Conservation (phyloP, 2,797 vertebrate genomes). For the Alouatta caraya region DNA sequence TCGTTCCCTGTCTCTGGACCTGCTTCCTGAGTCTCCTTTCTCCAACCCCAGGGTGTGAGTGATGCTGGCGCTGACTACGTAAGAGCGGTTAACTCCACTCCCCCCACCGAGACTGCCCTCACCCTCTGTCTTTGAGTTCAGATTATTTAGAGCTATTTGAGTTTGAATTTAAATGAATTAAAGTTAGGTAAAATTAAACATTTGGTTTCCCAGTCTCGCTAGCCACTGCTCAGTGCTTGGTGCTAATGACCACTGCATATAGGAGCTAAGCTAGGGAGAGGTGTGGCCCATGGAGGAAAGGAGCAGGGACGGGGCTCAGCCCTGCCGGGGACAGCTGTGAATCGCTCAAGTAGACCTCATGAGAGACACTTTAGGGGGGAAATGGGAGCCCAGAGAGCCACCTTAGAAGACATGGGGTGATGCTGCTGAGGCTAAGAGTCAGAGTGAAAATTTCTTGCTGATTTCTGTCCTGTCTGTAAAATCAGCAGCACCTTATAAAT, state of each 20-base stretch:
- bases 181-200: neutral
- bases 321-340: neutral
- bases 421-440: neutral
- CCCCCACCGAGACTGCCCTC: neutral
- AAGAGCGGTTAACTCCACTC: neutral
- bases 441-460: neutral
- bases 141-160: neutral
- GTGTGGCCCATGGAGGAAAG: accelerated
- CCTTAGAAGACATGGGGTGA: no score
- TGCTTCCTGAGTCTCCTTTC: neutral
- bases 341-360: accelerated
- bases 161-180: neutral
- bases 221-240: neutral
- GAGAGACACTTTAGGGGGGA: neutral
- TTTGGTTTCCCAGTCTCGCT: neutral
- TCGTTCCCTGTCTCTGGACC: neutral
- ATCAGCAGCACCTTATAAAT: neutral
- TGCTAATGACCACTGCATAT: neutral
- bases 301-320: accelerated
- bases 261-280: neutral
- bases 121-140: neutral
- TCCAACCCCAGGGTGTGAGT: neutral
- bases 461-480: neutral
- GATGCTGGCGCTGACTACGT: neutral
- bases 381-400: neutral